Conservation (phyloP, 2,888 invertebrate genomes). For the Melitaea athalia region DNA sequence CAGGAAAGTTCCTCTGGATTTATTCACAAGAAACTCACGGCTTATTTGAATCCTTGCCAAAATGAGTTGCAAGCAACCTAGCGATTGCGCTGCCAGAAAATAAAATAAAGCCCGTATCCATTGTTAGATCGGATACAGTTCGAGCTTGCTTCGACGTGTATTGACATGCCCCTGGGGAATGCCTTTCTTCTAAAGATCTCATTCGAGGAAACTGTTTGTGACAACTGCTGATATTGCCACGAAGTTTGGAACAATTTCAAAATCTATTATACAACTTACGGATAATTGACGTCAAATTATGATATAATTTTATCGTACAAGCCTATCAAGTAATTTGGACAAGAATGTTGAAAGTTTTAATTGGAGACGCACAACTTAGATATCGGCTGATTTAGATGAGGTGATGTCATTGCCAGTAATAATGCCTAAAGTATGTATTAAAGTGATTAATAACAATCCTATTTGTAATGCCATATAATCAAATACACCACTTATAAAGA, state of each 20-base stretch:
- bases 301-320: neutral
- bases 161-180: slow-evolving; percentile 20
- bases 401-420: too few relatives aligned
- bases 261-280: neutral
- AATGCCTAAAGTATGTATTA: too few relatives aligned
- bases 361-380: neutral
- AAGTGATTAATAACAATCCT: neutral
- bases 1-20: slow-evolving; percentile 42
- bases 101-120: slow-evolving; percentile 44
- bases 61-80: slow-evolving; percentile 45
- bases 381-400: too few relatives aligned
- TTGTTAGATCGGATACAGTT: slow-evolving; percentile 34
- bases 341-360: neutral
- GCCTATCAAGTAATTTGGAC: neutral
- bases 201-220: slow-evolving; percentile 14
- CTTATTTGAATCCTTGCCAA: slow-evolving; percentile 62
- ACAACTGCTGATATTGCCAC: slow-evolving; percentile 25
- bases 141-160: slow-evolving; percentile 17
- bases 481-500: too few relatives aligned
- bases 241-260: slow-evolving; percentile 1
- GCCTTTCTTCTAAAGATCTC: slow-evolving; percentile 7
- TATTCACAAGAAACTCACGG: slow-evolving; percentile 53
- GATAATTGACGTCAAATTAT: neutral
- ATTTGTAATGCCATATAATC: neutral
- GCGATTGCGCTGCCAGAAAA: slow-evolving; percentile 45